phyloP scores from a whole-genome alignment of 2,113 vertebrate species.

The Alosa alosa region DNA sequence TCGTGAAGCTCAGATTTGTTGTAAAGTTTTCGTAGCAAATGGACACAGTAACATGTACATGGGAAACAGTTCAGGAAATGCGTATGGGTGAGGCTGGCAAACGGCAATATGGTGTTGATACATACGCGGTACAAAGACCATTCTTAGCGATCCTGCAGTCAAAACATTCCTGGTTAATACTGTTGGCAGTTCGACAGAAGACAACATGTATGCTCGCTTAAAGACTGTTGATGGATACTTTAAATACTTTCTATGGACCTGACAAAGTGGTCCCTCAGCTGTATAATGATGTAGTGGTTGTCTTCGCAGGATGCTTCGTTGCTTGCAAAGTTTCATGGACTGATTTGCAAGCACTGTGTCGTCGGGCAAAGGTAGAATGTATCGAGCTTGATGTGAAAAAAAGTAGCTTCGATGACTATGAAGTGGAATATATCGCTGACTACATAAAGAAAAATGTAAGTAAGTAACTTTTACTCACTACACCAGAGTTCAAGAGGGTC shows the following conservation, averaged over 20 bases:
- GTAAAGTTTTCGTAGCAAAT: background rate
- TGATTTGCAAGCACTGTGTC: conserved; percentile 76
- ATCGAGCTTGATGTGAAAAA: conserved; percentile 70
- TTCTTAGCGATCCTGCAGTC: background rate
- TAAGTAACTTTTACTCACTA: background rate
- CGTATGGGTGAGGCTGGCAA: background rate
- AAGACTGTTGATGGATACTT: too few relatives aligned
- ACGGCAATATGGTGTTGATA: background rate
- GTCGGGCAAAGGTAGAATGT: conserved; percentile 71
- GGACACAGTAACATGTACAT: background rate
- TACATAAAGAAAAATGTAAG: conserved; percentile 78
- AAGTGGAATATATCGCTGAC: conserved; percentile 86
- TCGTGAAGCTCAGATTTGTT: background rate
- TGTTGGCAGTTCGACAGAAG: too few relatives aligned
- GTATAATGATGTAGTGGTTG: background rate
- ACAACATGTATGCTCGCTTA: too few relatives aligned
- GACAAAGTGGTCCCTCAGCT: too few relatives aligned
- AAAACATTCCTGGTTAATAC: background rate
- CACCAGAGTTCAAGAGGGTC: background rate
- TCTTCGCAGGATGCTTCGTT: conserved; percentile 69
- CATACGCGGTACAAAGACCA: background rate
- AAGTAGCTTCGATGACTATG: conserved; percentile 77
- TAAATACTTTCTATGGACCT: too few relatives aligned
- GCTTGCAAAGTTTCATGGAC: conserved; percentile 73
- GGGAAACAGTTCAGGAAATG: background rate